Evolutionary conservation across 2,888 invertebrate genomes (phyloP), one percentile per base, ranked within the genome.

Genomic region (Andrena chrysosceles): DNA sequence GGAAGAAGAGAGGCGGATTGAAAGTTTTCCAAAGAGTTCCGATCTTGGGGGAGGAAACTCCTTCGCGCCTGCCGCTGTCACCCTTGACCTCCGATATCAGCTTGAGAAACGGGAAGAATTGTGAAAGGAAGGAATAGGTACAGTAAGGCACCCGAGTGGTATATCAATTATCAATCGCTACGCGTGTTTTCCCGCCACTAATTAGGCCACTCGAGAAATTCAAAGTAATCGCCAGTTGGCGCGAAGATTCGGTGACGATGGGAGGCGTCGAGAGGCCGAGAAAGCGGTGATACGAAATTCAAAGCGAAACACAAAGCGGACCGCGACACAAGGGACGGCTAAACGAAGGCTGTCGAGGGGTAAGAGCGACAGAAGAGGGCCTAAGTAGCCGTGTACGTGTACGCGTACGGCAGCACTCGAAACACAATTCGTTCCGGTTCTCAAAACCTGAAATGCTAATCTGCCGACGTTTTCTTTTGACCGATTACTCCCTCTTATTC

Each of bases 391-490:
- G 71, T 84, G 59, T 78, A 71, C 69, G 54, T 49, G 64, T 71
- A 63, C 66, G 59, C 59, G 67, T 33, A 52, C 77, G 67, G 77
- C 78, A 31, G 68, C 72, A 90, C 90, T 91, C 89, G 89, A 90
- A 85, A 86, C 77, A 89, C 89, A 89, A 90, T 90, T 90, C 87
- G 83, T 88, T 87, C 87, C 83, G 86, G 77, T 85, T 85, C 81
- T 89, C 85, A 70, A 85, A 87, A 85, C 83, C 84, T 81, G 79
- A 89, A 89, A 87, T 89, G 89, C 87, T 92, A 92, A 92, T 92
- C 92, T 89, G 54, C 75, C 89, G 90, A 75, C 68, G 64, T 82
- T 84, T 82, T 67, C 84, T 62, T 87, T 81, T 69, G 78, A 84
- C 78, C 81, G 77, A 77, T 79, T 80, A 71, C 67, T 76, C 63